Conservation (phyloP, 2,888 invertebrate species). For the Agriotes lineatus region DNA sequence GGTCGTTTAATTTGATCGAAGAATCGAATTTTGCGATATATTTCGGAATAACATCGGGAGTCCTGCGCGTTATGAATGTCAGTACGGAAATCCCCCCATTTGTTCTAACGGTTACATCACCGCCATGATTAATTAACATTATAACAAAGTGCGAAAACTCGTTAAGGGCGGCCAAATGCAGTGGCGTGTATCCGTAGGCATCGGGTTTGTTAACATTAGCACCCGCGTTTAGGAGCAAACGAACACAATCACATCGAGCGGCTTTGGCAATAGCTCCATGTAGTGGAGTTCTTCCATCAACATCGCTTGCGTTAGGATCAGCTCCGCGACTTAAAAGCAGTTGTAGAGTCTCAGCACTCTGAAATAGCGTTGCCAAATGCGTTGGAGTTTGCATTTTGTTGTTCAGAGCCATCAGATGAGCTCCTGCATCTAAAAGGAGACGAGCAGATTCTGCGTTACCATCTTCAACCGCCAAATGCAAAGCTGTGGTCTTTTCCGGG, state of each 20-base stretch:
- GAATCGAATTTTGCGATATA: constrained; percentile 74
- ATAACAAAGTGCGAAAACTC: constrained; percentile 84
- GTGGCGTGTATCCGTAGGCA: constrained; percentile 85
- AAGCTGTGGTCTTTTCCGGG: constrained; percentile 78
- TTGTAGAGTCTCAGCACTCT: constrained; percentile 83
- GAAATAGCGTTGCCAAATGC: constrained; percentile 85
- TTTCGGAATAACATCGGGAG: constrained; percentile 84
- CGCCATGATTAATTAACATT: constrained; percentile 81
- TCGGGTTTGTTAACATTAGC: constrained; percentile 83
- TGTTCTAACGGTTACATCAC: constrained; percentile 84
- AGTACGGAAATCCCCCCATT: constrained; percentile 85
- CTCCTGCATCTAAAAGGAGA: constrained; percentile 79
- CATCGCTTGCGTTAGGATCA: constrained; percentile 72
- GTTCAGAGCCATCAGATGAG: constrained; percentile 82
- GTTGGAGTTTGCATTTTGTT: constrained; percentile 84
- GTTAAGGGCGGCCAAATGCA: constrained; percentile 86
- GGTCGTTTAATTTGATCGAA: constrained; percentile 83
- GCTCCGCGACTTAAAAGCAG: constrained; percentile 73
- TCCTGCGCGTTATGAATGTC: constrained; percentile 86
- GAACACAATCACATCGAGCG: constrained; percentile 78
- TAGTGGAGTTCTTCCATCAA: constrained; percentile 82
- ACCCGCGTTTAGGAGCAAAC: constrained; percentile 74
- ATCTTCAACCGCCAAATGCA: constrained; percentile 91
- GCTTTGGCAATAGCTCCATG: constrained; percentile 87
- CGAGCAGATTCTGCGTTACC: constrained; percentile 84